Conservation (phyloP, 2,113 vertebrate genomes). For the Thunnus thynnus region DNA sequence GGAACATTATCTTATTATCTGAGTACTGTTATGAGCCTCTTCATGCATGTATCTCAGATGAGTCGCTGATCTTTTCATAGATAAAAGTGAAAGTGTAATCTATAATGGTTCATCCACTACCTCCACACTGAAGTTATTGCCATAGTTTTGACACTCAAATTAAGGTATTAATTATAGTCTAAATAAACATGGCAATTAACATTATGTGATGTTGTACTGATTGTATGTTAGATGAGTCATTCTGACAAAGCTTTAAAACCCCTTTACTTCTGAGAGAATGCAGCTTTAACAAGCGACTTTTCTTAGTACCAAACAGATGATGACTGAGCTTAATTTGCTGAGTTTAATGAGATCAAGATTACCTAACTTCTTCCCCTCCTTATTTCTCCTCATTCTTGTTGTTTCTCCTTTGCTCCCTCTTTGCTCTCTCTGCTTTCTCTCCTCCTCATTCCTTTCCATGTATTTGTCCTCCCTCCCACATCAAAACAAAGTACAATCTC, state of each 20-base stretch:
- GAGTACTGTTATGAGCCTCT: neutral
- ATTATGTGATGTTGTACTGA: neutral
- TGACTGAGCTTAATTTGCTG: neutral
- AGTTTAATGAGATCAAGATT: too few species aligned
- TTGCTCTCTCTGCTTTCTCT: too few species aligned
- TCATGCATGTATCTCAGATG: neutral
- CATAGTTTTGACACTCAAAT: neutral
- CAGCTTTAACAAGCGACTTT: neutral
- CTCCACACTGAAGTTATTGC: neutral
- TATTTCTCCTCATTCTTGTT: too few species aligned
- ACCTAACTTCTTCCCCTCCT: too few species aligned
- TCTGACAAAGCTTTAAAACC: neutral
- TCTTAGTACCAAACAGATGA: neutral
- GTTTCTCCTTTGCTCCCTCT: too few species aligned
- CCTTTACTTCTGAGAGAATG: neutral
- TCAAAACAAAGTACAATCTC: too few species aligned
- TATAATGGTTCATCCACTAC: too few species aligned
- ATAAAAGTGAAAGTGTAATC: neutral
- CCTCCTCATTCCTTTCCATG: too few species aligned
- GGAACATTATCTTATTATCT: neutral
- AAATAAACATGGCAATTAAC: neutral
- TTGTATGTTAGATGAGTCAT: neutral
- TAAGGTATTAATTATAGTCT: neutral
- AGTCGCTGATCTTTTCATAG: neutral
- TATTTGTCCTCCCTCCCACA: too few species aligned